Evolutionary conservation across 2,797 vertebrate genomes (phyloP).

Genomic region (Bovichtus variegatus): DNA sequence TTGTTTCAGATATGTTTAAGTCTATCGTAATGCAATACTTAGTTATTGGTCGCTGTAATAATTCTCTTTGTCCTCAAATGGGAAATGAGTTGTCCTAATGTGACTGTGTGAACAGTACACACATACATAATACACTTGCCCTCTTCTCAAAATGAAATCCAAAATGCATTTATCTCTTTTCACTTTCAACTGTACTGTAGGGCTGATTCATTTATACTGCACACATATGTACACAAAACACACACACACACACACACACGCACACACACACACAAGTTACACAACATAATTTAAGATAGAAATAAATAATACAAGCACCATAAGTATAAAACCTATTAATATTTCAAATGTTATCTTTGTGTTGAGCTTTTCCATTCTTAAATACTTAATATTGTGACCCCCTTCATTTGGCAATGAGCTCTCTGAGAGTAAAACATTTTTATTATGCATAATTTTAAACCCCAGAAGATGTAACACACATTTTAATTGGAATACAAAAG

Average conservation of each 20-base stretch:
- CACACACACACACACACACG: too few relatives aligned
- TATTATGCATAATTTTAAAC: constrained; percentile 11
- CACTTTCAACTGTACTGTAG: too few relatives aligned
- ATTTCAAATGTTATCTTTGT: constrained; percentile 18
- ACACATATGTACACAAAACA: too few relatives aligned
- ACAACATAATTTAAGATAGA: neutral
- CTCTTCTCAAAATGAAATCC: neutral
- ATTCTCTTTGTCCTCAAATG: neutral
- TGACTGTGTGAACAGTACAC: neutral
- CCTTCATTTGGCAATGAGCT: constrained; percentile 7
- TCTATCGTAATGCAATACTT: too few relatives aligned
- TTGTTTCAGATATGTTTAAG: too few relatives aligned
- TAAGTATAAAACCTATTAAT: constrained; percentile 7
- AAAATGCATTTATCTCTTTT: neutral
- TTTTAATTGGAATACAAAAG: neutral
- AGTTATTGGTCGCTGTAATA: too few relatives aligned
- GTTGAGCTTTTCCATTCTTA: constrained; percentile 6
- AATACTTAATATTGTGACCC: constrained; percentile 22
- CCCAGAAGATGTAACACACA: neutral
- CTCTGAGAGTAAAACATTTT: constrained; percentile 5
- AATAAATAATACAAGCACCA: neutral
- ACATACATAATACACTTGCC: neutral
- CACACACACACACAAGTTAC: too few relatives aligned
- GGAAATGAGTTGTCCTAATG: neutral
- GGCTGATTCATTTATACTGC: too few relatives aligned